These are phyloP conservation scores for Monochamus alternatus DNA, from an alignment of 2,888 invertebrate species.

Conservation along the genomic window DNA sequence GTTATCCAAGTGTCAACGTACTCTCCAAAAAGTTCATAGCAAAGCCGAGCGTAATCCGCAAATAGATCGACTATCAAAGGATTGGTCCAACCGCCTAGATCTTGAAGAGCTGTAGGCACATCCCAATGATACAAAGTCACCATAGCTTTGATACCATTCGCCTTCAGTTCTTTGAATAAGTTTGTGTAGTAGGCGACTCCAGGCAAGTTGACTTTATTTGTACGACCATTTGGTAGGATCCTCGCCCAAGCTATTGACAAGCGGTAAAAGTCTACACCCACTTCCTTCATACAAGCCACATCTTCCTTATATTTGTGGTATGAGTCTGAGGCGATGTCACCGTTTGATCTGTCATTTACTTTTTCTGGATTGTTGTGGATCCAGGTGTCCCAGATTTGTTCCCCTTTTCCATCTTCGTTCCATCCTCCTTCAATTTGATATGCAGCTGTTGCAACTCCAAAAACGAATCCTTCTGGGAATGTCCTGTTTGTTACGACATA, in stretches of 20 bases:
- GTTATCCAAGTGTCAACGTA: conserved; percentile 71
- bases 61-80: conserved; percentile 73
- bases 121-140: conserved; percentile 75
- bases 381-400: conserved; percentile 52
- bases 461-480: conserved; percentile 54
- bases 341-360: conserved; percentile 68
- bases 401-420: conserved; percentile 60
- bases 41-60: conserved; percentile 73
- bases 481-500: conserved; percentile 48
- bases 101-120: conserved; percentile 72
- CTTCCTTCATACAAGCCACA: conserved; percentile 73
- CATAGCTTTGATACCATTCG: conserved; percentile 73
- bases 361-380: conserved; percentile 42
- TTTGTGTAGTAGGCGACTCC: conserved; percentile 56
- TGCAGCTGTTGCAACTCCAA: conserved; percentile 62
- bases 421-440: conserved; percentile 63
- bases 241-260: conserved; percentile 59
- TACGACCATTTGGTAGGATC: conserved; percentile 75
- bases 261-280: conserved; percentile 74
- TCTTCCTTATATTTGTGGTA: conserved; percentile 79
- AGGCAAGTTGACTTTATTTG: conserved; percentile 70
- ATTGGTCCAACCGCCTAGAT: conserved; percentile 71
- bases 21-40: conserved; percentile 57
- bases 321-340: conserved; percentile 79
- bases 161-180: conserved; percentile 66